Evolutionary conservation across 2,113 vertebrate genomes (phyloP).

Genomic region (Octodon degus): DNA sequence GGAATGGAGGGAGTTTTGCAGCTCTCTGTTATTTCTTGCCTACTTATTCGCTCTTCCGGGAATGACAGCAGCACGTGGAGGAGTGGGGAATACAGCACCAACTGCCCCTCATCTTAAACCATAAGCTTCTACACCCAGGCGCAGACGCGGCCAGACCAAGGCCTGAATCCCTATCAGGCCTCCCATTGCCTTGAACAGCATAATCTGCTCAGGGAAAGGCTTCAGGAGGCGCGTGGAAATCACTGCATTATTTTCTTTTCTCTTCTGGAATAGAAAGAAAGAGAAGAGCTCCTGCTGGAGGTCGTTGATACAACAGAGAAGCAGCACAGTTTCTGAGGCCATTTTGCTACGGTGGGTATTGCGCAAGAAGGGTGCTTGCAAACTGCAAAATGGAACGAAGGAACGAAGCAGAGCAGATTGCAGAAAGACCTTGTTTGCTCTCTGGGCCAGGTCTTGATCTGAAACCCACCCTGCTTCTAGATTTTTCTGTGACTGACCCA

Average conservation of each 20-base stretch:
- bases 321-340: not conserved
- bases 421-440: not conserved
- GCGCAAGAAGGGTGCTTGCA: not conserved
- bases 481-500: not conserved
- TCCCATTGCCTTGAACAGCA: not conserved
- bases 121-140: not conserved
- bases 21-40: not conserved
- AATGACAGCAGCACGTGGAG: not conserved
- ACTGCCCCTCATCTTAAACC: not conserved
- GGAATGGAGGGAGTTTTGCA: not conserved
- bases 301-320: not conserved
- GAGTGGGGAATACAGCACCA: not conserved
- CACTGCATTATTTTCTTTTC: not conserved
- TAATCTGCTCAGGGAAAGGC: not conserved
- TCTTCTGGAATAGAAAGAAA: not conserved
- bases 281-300: not conserved
- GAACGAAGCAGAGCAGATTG: no score
- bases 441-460: not conserved
- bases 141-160: not conserved
- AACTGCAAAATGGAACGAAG: not conserved
- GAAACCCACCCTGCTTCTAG: not conserved
- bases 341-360: not conserved
- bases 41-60: not conserved
- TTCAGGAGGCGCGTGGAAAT: not conserved
- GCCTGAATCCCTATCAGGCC: not conserved